These are phyloP conservation scores for Drosophila mayaguana DNA, from an alignment of 2,888 invertebrate genomes.

Conservation along the genomic window DNA sequence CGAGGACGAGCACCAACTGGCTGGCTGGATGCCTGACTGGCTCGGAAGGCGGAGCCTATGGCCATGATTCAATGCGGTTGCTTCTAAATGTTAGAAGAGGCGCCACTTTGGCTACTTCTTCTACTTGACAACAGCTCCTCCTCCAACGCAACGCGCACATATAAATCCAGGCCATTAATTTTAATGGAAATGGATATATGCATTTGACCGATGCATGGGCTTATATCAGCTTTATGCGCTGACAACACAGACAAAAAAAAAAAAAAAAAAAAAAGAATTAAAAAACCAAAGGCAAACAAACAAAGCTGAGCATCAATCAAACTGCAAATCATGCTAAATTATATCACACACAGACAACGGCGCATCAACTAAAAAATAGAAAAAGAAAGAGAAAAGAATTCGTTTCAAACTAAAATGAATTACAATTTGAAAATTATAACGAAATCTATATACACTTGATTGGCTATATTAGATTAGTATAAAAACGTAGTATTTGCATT, in stretches of 20 bases:
- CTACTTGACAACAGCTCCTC: constrained; percentile 15
- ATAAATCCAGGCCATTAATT: constrained; percentile 71
- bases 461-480: too few relatives aligned
- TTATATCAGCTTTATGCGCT: constrained; percentile 25
- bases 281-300: constrained; percentile 8
- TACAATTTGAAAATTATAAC: not conserved
- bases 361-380: constrained; percentile 20
- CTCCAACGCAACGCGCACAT: constrained; percentile 25
- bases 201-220: constrained; percentile 41
- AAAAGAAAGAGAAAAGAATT: constrained; percentile 10
- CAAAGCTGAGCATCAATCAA: constrained; percentile 66
- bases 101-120: constrained; percentile 14
- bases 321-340: constrained; percentile 65
- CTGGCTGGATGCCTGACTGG: constrained; percentile 58
- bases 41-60: constrained; percentile 72
- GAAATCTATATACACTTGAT: constrained; percentile 8
- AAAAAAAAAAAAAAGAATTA: constrained; percentile 3
- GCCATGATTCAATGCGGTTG: constrained; percentile 32
- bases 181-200: constrained; percentile 62
- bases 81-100: constrained; percentile 32
- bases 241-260: constrained; percentile 10
- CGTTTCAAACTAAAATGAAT: constrained; percentile 23
- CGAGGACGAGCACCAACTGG: constrained; percentile 52
- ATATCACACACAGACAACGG: constrained; percentile 51
- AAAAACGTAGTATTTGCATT: too few relatives aligned